These are phyloP conservation scores for Danaus plexippus DNA, from an alignment of 1,140 invertebrate genomes.

Conservation along the genomic window DNA sequence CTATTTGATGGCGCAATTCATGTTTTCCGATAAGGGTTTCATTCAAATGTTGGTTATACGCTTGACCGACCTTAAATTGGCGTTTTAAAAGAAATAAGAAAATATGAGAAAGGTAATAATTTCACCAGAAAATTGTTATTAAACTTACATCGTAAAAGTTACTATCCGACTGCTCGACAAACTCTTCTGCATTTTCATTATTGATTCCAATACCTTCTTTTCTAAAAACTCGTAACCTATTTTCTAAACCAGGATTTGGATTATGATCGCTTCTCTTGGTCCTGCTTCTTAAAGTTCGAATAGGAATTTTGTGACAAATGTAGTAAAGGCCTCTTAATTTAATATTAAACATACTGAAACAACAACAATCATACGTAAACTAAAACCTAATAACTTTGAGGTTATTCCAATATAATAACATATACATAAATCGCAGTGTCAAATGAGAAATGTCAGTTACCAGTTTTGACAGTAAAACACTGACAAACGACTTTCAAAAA, in stretches of 20 bases:
- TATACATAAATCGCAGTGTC: no score
- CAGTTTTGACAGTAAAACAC: no score
- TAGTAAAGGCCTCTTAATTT: constrained; percentile 33
- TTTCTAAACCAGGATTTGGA: constrained; percentile 49
- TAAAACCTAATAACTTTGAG: no score
- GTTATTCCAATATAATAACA: no score
- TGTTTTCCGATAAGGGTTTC: constrained; percentile 49
- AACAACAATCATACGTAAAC: no score
- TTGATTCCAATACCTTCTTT: constrained; percentile 40
- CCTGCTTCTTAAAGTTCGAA: constrained; percentile 37
- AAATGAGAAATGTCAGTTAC: no score
- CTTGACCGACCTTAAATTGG: constrained; percentile 37
- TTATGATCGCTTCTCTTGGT: constrained; percentile 19
- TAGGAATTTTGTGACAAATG: constrained; percentile 41
- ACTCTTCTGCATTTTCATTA: constrained; percentile 49
- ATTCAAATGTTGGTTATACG: constrained; percentile 47
- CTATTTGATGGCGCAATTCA: constrained; percentile 71
- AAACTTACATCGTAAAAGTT: constrained; percentile 48
- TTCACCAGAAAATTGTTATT: neutral
- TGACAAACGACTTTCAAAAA: no score
- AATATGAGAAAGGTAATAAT: neutral
- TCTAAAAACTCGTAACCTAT: constrained; percentile 42
- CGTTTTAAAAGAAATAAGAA: constrained; percentile 2
- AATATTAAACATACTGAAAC: constrained; percentile 37
- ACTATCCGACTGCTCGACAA: constrained; percentile 50